Percentiles rank a stretch among this genome's conserved stretches.
phyloP scores from a whole-genome alignment of 2,888 invertebrate species.

The Aphidius colemani region DNA sequence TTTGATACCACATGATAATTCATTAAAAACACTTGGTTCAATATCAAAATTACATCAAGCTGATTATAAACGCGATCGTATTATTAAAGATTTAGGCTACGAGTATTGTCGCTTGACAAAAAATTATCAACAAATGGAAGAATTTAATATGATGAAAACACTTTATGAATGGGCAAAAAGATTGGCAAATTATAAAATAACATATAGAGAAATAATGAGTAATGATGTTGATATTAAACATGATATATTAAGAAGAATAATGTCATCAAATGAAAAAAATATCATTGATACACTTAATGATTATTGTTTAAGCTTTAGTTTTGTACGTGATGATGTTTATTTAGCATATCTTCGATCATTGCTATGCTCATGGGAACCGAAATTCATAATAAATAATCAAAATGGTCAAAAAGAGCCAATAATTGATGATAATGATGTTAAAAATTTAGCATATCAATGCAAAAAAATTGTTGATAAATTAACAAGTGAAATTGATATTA shows the following conservation, averaged over 20 bases:
- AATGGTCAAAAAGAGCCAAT: constrained; percentile 36
- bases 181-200: constrained; percentile 49
- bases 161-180: constrained; percentile 52
- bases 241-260: constrained; percentile 47
- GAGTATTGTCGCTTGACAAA: constrained; percentile 46
- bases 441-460: constrained; percentile 52
- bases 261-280: constrained; percentile 42
- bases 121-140: constrained; percentile 33
- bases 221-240: constrained; percentile 43
- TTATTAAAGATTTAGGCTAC: constrained; percentile 45
- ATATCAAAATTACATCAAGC: constrained; percentile 35
- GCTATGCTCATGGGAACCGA: constrained; percentile 61
- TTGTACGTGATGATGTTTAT: constrained; percentile 56
- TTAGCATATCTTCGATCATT: constrained; percentile 54
- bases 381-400: constrained; percentile 29
- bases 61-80: constrained; percentile 41
- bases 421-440: constrained; percentile 43
- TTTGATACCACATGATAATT: constrained; percentile 44
- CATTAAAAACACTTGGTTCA: constrained; percentile 41
- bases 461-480: constrained; percentile 50
- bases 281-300: constrained; percentile 53
- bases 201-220: constrained; percentile 51
- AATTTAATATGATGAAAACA: constrained; percentile 40
- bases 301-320: constrained; percentile 60
- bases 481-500: constrained; percentile 45